phyloP scores from a whole-genome alignment of 2,797 vertebrate genomes.

The Xyrichtys novacula region DNA sequence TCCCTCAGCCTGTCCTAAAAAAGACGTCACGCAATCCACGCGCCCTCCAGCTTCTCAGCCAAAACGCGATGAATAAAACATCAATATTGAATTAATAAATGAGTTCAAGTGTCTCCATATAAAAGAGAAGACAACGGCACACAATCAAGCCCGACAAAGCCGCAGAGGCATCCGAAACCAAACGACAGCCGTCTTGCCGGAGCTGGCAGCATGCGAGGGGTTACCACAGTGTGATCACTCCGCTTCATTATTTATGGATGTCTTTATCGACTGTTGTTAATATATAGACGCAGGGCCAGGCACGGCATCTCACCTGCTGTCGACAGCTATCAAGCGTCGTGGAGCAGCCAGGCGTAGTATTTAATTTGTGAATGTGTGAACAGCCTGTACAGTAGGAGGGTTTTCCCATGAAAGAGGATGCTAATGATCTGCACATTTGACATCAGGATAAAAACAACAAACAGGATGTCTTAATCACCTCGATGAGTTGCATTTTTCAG shows the following conservation, averaged over 20 bases:
- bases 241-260: slow-evolving; percentile 63
- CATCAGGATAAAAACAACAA: no score
- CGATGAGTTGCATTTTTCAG: no score
- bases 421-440: no score
- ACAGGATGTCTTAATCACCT: no score
- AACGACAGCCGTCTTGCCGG: slow-evolving; percentile 24
- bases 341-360: background rate
- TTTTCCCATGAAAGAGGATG: no score
- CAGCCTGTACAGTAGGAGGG: background rate
- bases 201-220: background rate
- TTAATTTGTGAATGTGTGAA: slow-evolving; percentile 1
- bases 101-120: background rate
- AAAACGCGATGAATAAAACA: slow-evolving; percentile 31
- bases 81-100: slow-evolving; percentile 22
- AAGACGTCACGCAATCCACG: background rate
- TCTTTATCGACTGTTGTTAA: slow-evolving; percentile 38
- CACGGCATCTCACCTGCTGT: slow-evolving; percentile 21
- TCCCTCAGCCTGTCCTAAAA: background rate
- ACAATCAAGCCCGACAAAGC: slow-evolving; percentile 46
- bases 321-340: slow-evolving; percentile 5
- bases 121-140: slow-evolving; percentile 14
- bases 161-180: slow-evolving; percentile 50
- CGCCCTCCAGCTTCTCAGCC: background rate
- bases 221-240: slow-evolving; percentile 45
- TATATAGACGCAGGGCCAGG: slow-evolving; percentile 29